phyloP scores from a whole-genome alignment of 2,888 invertebrate genomes.

The Drosophila hawaiiensis region DNA sequence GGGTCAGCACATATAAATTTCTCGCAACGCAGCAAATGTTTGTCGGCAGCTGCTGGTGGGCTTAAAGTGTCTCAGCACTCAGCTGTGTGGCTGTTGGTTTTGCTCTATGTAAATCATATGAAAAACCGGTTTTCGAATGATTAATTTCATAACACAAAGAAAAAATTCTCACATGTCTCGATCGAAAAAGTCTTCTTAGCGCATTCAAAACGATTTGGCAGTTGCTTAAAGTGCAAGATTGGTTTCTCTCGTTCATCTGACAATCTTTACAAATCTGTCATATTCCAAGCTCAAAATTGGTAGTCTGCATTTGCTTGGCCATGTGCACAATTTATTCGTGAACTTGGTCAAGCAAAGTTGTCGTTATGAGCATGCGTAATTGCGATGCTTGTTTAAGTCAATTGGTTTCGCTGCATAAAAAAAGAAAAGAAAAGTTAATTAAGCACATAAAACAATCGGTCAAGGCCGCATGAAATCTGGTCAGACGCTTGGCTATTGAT shows the following conservation, averaged over 20 bases:
- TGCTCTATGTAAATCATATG: slow-evolving; percentile 73
- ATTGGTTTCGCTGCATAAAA: neutral
- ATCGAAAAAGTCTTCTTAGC: slow-evolving; percentile 8
- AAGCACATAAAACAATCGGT: slow-evolving; percentile 42
- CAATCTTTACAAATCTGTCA: slow-evolving; percentile 14
- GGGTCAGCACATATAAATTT: slow-evolving; percentile 69
- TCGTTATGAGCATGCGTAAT: slow-evolving; percentile 24
- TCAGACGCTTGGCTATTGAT: slow-evolving; percentile 14
- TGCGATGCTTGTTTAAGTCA: slow-evolving; percentile 16
- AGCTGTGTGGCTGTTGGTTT: slow-evolving; percentile 14
- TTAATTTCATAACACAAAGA: slow-evolving; percentile 77
- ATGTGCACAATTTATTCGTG: slow-evolving; percentile 28
- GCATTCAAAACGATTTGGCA: slow-evolving; percentile 22
- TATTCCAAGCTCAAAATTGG: neutral
- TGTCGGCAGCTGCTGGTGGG: slow-evolving; percentile 68
- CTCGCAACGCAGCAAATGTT: slow-evolving; percentile 71
- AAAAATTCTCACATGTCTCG: slow-evolving; percentile 51
- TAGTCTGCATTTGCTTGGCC: neutral
- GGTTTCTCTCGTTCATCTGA: slow-evolving; percentile 8
- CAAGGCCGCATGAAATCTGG: slow-evolving; percentile 46
- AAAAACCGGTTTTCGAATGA: slow-evolving; percentile 75
- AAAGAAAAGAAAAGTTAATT: slow-evolving; percentile 6
- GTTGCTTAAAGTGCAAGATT: slow-evolving; percentile 11
- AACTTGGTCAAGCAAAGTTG: slow-evolving; percentile 32
- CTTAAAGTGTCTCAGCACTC: slow-evolving; percentile 71